phyloP scores from a whole-genome alignment of 2,888 invertebrate genomes.

The Agrochola litura region DNA sequence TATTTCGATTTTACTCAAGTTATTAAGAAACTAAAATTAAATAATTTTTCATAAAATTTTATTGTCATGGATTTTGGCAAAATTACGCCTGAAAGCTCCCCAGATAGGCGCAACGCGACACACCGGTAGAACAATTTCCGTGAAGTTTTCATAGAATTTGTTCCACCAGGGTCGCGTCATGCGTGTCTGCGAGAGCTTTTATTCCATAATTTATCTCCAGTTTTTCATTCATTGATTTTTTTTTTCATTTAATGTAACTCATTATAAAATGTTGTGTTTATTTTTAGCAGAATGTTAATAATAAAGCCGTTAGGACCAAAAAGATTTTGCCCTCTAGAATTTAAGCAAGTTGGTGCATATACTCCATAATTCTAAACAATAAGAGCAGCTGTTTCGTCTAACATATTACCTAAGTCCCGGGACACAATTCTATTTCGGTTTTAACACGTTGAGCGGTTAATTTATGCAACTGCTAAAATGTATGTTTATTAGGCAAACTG shows the following conservation, averaged over 20 bases:
- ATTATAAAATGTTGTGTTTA: background rate
- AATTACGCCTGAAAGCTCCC: background rate
- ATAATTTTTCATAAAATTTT: background rate
- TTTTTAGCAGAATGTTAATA: background rate
- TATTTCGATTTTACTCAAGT: background rate
- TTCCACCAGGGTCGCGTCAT: too few species aligned
- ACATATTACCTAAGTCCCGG: conserved; percentile 34
- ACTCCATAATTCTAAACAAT: conserved; percentile 12
- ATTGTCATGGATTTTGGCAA: background rate
- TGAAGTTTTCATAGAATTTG: too few species aligned
- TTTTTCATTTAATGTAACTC: too few species aligned
- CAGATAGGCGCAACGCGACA: too few species aligned
- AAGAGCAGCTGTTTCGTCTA: conserved; percentile 24
- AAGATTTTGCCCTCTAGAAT: background rate
- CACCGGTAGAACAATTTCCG: too few species aligned
- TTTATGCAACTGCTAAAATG: conserved; percentile 43
- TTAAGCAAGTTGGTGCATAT: background rate
- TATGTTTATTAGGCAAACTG: conserved; percentile 7
- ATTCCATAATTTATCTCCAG: too few species aligned
- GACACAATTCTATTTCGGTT: conserved; percentile 43
- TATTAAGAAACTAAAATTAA: background rate
- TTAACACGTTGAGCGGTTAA: conserved; percentile 35
- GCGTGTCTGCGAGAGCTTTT: too few species aligned
- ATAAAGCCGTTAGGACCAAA: background rate
- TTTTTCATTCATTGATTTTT: too few species aligned